Conservation (phyloP, 2,888 invertebrate species). For the Laothoe populi region DNA sequence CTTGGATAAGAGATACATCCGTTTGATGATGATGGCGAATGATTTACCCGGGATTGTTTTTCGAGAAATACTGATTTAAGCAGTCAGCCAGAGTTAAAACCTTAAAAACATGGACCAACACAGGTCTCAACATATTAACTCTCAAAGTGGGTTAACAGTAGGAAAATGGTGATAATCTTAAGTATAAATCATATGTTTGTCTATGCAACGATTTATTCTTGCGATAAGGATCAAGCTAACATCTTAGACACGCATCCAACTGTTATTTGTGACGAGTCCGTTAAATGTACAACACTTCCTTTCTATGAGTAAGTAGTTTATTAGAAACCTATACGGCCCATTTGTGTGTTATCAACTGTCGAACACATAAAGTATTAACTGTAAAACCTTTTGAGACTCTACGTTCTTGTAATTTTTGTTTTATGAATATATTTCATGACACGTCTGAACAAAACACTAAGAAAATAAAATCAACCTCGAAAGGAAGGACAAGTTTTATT, state of each 20-base stretch:
- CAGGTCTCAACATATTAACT: too few species aligned
- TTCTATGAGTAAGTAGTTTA: background rate
- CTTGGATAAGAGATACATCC: too few species aligned
- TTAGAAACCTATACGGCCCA: background rate
- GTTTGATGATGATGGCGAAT: too few species aligned
- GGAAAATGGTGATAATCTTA: too few species aligned
- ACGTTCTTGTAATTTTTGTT: background rate
- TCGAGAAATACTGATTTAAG: too few species aligned
- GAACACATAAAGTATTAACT: background rate
- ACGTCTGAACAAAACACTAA: background rate
- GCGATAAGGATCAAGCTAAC: background rate
- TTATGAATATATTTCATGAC: background rate
- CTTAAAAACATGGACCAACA: too few species aligned
- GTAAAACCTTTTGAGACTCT: background rate
- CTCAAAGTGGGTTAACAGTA: too few species aligned
- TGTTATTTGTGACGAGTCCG: background rate
- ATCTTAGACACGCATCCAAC: background rate
- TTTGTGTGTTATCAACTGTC: background rate
- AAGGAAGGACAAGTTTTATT: background rate
- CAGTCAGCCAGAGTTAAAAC: too few species aligned
- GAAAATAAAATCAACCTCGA: background rate
- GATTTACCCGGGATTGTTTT: too few species aligned
- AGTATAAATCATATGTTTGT: too few species aligned
- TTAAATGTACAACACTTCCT: conserved; percentile 10
- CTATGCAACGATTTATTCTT: too few species aligned